phyloP scores from a whole-genome alignment of 2,888 invertebrate genomes.

The Thera obeliscata region DNA sequence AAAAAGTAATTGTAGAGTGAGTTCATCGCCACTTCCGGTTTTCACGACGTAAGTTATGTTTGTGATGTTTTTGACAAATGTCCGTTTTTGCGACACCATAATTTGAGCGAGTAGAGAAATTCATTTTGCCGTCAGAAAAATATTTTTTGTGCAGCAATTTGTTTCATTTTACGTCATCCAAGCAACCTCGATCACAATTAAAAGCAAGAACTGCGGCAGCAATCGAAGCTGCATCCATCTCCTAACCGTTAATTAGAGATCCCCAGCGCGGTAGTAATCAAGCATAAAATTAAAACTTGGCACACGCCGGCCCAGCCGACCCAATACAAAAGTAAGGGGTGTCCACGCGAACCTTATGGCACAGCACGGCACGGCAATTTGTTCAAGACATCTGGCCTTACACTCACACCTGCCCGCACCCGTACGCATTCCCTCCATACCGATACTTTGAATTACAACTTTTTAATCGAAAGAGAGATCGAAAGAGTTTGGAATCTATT shows the following conservation, averaged over 20 bases:
- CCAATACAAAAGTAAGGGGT: slow-evolving; percentile 71
- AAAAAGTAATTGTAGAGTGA: slow-evolving; percentile 35
- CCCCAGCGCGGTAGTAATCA: slow-evolving; percentile 75
- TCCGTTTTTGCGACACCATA: slow-evolving; percentile 17
- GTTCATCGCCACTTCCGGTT: slow-evolving; percentile 42
- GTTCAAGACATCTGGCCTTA: slow-evolving; percentile 82
- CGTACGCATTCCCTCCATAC: slow-evolving; percentile 61
- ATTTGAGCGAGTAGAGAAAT: neutral
- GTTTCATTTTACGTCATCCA: slow-evolving; percentile 12
- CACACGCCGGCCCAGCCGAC: slow-evolving; percentile 72
- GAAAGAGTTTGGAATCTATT: slow-evolving; percentile 38
- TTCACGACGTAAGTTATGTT: slow-evolving; percentile 23
- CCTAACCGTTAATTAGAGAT: slow-evolving; percentile 77
- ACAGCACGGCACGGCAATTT: slow-evolving; percentile 70
- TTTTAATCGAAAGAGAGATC: slow-evolving; percentile 21
- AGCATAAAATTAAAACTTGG: slow-evolving; percentile 84
- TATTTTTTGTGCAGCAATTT: slow-evolving; percentile 11
- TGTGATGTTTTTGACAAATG: slow-evolving; percentile 15
- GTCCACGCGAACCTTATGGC: slow-evolving; percentile 82
- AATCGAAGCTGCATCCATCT: slow-evolving; percentile 65
- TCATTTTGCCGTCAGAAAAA: neutral
- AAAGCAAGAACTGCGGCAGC: slow-evolving; percentile 50
- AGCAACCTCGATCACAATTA: slow-evolving; percentile 24
- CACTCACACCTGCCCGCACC: slow-evolving; percentile 78
- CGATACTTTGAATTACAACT: slow-evolving; percentile 51